Base-by-base conservation (phyloP, 1,140 invertebrate species). In the Drosophila pruinosa region DNA sequence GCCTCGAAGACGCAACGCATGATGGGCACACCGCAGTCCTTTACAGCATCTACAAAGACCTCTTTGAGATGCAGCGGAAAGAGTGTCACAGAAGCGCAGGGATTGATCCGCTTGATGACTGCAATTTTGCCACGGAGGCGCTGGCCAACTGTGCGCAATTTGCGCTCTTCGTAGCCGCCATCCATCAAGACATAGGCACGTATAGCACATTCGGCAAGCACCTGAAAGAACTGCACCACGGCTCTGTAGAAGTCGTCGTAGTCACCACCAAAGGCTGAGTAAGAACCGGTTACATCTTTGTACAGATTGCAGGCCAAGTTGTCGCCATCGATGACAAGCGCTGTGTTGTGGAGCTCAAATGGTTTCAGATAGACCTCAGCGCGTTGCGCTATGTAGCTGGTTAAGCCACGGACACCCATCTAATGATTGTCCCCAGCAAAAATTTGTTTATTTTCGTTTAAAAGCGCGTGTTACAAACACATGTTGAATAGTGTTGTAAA, bases 391-490 rank as follows among this genome's bases (percentile, higher is more conserved):
- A 98, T 95, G 76, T 95, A 97, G 0, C 95, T 95, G 41, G 95
- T 96, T 48, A 97, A 91, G n/a, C 96, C 96, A 53, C 93, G 92
- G 52, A 98, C 94, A 19, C 97, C 97, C 96, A 97, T 97, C 76
- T 36, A 10, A 50, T 52, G 3, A 34, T 39, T 17, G 3, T 8
- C 0, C 19, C 17, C 0, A 28, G n/a, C 28, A 15, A 39, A 34
- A 38, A 7, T 45, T 75, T 72, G 67, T 83, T 72, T 83, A 48
- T 64, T 41, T 78, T 65, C 19, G 8, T 34, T 48, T 15, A 38
- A 58, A 61, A 63, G 26, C 47, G 81, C 76, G 81, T 86, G 80
- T 56, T 73, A 12, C 10, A 26, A 34, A 53, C 43, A 65, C 26
- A 62, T 62, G 65, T 45, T 45, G 7, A 26, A 7, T 15, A 70